phyloP scores from a whole-genome alignment of 2,797 vertebrate species.

The Falco biarmicus region DNA sequence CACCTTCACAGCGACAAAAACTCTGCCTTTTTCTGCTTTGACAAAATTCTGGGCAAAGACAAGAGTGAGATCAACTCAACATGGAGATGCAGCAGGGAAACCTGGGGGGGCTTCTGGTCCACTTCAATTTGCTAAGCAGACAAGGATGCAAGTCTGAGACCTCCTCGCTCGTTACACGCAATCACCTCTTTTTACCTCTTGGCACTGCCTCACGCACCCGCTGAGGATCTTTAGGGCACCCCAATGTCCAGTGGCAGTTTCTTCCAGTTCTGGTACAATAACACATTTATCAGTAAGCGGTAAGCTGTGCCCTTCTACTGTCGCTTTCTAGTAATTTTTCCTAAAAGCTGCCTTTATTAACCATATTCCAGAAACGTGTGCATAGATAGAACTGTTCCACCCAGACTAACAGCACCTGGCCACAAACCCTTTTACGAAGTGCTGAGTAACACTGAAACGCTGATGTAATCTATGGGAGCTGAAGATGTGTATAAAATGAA shows the following conservation, averaged over 20 bases:
- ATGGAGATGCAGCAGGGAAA: neutral
- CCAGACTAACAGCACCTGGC: neutral
- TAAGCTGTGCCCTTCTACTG: neutral
- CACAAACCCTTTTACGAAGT: neutral
- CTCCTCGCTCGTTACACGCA: neutral
- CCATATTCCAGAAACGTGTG: neutral
- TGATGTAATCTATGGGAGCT: neutral
- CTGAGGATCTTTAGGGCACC: neutral
- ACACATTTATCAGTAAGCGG: neutral
- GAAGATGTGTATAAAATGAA: neutral
- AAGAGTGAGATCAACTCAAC: rapidly evolving
- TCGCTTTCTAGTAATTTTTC: neutral
- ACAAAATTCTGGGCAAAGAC: neutral
- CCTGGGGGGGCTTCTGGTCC: neutral
- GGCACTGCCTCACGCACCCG: neutral
- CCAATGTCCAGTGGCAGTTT: neutral
- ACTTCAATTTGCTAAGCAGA: neutral
- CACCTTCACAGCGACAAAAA: neutral
- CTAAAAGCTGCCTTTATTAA: neutral
- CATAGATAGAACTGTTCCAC: neutral
- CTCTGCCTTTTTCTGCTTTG: neutral
- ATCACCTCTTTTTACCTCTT: neutral
- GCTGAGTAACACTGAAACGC: neutral
- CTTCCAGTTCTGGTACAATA: neutral
- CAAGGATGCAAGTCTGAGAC: neutral